Percentiles rank a stretch among this genome's conserved stretches.
Evolutionary conservation across 2,888 invertebrate genomes (phyloP).

Genomic region (Mythimna pallens): DNA sequence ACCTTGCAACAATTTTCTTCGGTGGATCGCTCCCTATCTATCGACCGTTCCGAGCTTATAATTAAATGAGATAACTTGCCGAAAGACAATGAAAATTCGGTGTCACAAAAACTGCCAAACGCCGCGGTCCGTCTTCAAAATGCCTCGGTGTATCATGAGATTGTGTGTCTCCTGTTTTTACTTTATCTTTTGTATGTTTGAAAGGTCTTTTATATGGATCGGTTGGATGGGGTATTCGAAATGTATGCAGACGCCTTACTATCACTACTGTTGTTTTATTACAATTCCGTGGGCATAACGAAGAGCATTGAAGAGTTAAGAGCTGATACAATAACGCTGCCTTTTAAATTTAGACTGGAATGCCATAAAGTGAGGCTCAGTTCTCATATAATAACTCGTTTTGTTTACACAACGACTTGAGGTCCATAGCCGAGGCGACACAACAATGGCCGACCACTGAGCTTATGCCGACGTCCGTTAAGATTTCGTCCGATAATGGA

Average conservation of each 20-base stretch:
- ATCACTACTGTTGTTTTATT: constrained; percentile 48
- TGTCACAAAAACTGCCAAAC: constrained; percentile 73
- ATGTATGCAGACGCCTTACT: constrained; percentile 41
- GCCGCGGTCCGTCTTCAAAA: constrained; percentile 76
- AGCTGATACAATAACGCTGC: constrained; percentile 64
- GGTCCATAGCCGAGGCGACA: constrained; percentile 81
- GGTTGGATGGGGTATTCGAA: constrained; percentile 42
- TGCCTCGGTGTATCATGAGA: constrained; percentile 78
- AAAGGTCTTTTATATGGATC: constrained; percentile 35
- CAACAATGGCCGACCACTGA: constrained; percentile 82
- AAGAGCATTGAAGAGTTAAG: constrained; percentile 64
- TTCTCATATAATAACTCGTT: constrained; percentile 82
- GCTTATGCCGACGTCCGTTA: constrained; percentile 75
- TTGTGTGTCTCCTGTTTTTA: constrained; percentile 71
- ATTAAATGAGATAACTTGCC: constrained; percentile 77
- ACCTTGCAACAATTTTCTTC: constrained; percentile 84
- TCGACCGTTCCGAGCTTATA: constrained; percentile 75
- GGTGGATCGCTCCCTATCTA: constrained; percentile 81
- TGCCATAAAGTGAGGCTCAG: constrained; percentile 78
- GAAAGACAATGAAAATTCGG: constrained; percentile 73
- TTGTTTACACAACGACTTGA: constrained; percentile 78
- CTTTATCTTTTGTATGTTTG: constrained; percentile 29
- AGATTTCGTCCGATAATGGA: constrained; percentile 84
- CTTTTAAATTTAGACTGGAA: constrained; percentile 75
- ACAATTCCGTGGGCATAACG: constrained; percentile 48